Evolutionary conservation across 2,113 vertebrate species (phyloP), one percentile per base, ranked within the genome.

Genomic region (Thamnaconus septentrionalis): DNA sequence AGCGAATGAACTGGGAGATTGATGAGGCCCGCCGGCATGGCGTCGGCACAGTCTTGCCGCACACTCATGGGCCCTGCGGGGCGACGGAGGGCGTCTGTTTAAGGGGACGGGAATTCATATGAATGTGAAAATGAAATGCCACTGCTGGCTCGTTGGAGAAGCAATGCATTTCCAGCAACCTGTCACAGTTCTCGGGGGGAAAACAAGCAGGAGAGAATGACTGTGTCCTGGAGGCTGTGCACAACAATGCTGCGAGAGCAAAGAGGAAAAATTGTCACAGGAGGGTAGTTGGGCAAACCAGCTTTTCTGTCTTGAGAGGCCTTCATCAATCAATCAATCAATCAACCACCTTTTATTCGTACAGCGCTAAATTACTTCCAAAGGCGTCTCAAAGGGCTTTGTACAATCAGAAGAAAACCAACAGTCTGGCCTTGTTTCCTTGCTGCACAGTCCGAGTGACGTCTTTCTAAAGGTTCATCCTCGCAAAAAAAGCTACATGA

Each of bases 1-100:
- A 52, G 4, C 18, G 68, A 85, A 81, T 83, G 84, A 87, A 87
- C 74, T 5, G 9, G 51, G 61, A 85, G 88, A 90, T 89, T 88
- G 87, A 90, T 81, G 82, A 85, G 65, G 53, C 77, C 57, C 12
- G 54, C 57, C 64, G 61, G 65, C 56, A 53, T 65, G 79, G 82
- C 76, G 78, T 73, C 55, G 8, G 61, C 59, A 59, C 65, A 8
- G 39, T 53, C n/a, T n/a, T n/a, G n/a, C n/a, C n/a, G 61, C 59
- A 59, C 65, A 8, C 18, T 53, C 51, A 67, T 53, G 46, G 64
- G 64, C 64, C 64, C 63, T 59, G 66, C 81, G 54, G 61, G 79
- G 66, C 79, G 66, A 48, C 54, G 9, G 53, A 62, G 64, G 60
- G 56, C 1, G 41, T 59, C 64, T 79, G n/a, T 80, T 79, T 85